phyloP scores from a whole-genome alignment of 1,140 invertebrate genomes.

The Halictus rubicundus region DNA sequence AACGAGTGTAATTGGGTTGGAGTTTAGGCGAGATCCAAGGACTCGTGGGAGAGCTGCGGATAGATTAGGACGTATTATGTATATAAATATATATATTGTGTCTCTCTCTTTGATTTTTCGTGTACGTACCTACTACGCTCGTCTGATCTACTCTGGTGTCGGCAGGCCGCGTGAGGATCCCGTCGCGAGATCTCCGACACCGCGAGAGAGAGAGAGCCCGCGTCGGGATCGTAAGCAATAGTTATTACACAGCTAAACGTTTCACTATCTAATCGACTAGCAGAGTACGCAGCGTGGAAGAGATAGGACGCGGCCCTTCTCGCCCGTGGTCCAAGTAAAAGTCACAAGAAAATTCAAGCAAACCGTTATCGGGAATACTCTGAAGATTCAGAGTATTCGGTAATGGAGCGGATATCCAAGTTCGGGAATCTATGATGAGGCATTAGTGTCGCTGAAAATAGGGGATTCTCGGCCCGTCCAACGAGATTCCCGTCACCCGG shows the following conservation, averaged over 20 bases:
- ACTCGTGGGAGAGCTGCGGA: not conserved
- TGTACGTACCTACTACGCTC: conserved; percentile 66
- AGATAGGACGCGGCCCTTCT: conserved; percentile 38
- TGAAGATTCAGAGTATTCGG: not conserved
- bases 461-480: not conserved
- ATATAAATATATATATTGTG: conserved; percentile 34
- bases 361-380: too few relatives aligned
- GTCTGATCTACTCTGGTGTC: conserved; percentile 64
- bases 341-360: not conserved
- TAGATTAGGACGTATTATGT: conserved; percentile 48
- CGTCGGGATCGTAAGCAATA: conserved; percentile 54
- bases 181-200: conserved; percentile 38
- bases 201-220: conserved; percentile 49
- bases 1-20: conserved; percentile 43
- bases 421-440: not conserved
- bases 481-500: too few relatives aligned
- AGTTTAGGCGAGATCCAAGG: not conserved
- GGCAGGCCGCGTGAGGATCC: conserved; percentile 55
- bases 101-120: conserved; percentile 53
- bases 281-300: conserved; percentile 47
- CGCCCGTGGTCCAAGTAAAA: conserved; percentile 21
- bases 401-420: not conserved
- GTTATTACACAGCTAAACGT: conserved; percentile 51
- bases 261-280: conserved; percentile 52
- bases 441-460: not conserved